A percentile compares a stretch with the other conserved stretches of the same genome.
Evolutionary conservation across 2,888 invertebrate species (phyloP).

Genomic region (Tupiocoris notatus): DNA sequence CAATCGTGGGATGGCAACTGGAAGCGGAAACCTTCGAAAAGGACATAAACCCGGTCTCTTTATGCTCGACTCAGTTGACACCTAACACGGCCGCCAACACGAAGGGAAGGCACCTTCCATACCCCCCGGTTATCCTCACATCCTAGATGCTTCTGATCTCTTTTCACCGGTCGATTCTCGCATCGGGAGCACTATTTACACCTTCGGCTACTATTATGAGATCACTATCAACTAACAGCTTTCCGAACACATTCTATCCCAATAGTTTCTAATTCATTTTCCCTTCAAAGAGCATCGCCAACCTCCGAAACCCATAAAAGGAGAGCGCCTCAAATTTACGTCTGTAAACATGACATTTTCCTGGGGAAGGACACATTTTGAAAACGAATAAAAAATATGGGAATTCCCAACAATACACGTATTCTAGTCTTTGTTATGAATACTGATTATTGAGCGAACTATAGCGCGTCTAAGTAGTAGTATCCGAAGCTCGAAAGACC

Average conservation of each 20-base stretch:
- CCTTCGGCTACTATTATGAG: conserved; percentile 34
- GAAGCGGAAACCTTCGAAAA: not conserved
- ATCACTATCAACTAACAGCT: conserved; percentile 17
- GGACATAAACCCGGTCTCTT: conserved; percentile 29
- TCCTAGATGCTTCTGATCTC: not conserved
- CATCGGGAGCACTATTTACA: conserved; percentile 19
- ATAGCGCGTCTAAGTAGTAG: too few species aligned
- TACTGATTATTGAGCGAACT: too few species aligned
- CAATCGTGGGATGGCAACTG: not conserved
- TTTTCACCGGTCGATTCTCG: too few species aligned
- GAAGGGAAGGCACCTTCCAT: conserved; percentile 4
- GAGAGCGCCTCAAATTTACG: too few species aligned
- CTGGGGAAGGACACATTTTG: too few species aligned
- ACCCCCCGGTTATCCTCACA: not conserved
- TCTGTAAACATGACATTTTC: too few species aligned
- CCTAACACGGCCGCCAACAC: conserved; percentile 35
- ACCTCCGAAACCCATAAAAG: too few species aligned
- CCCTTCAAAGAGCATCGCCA: too few species aligned
- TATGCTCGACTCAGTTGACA: conserved; percentile 27
- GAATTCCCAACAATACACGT: too few species aligned
- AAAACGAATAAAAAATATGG: too few species aligned
- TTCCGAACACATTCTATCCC: conserved; percentile 20
- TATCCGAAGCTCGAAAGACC: too few species aligned
- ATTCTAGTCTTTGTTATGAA: too few species aligned
- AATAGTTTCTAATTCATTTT: conserved; percentile 17